phyloP scores from a whole-genome alignment of 2,113 vertebrate genomes.

The Arvicanthis niloticus region DNA sequence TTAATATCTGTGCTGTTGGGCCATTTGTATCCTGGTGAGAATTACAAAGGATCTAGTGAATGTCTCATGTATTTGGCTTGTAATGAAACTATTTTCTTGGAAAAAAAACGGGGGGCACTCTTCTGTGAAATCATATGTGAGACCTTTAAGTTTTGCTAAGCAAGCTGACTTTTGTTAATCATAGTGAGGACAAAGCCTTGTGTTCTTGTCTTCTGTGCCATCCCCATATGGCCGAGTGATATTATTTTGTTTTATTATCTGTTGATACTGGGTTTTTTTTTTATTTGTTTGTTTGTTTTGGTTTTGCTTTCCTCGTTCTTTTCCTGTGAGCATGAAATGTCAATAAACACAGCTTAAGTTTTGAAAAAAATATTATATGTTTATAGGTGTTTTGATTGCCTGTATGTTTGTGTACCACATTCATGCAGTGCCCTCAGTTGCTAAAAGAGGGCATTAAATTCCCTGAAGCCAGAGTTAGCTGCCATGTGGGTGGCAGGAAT shows the following conservation, averaged over 20 bases:
- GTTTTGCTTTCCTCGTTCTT: not conserved
- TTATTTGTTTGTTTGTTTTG: not conserved
- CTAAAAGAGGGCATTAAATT: not conserved
- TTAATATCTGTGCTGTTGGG: not conserved
- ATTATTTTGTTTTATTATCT: not conserved
- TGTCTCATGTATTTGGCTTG: conserved; percentile 36
- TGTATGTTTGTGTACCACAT: not conserved
- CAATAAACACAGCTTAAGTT: not conserved
- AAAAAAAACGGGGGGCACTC: not conserved
- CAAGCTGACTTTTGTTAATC: conserved; percentile 16
- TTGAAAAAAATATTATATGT: not conserved
- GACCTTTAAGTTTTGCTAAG: conserved; percentile 34
- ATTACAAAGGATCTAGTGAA: conserved; percentile 5
- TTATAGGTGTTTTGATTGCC: not conserved
- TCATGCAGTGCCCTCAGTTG: not conserved
- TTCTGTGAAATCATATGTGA: not conserved
- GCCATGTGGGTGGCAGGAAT: not conserved
- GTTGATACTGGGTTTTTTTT: not conserved
- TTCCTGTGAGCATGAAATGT: not conserved
- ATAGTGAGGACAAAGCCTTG: not conserved
- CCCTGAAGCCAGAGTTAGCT: no score
- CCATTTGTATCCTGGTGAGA: conserved; percentile 42
- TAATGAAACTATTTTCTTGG: conserved; percentile 26
- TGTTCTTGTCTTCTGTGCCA: not conserved
- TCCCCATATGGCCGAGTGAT: not conserved